Evolutionary conservation across 2,113 vertebrate genomes (phyloP).

Genomic region (Opisthocomus hoazin): DNA sequence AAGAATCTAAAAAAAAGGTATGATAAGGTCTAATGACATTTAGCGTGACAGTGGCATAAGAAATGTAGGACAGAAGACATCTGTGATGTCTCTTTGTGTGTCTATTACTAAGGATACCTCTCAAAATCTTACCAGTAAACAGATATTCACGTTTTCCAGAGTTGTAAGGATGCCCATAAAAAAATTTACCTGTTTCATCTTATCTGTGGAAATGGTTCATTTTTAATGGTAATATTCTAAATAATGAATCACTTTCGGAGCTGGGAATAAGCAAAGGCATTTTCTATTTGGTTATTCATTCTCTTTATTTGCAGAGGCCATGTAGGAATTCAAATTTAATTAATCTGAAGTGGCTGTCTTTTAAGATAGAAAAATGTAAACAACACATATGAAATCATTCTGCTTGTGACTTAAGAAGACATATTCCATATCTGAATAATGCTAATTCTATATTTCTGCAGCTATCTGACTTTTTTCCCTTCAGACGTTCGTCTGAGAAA

Average conservation of each 20-base stretch:
- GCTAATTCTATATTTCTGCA: not conserved
- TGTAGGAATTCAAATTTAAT: slow-evolving; percentile 31
- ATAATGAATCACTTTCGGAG: slow-evolving; percentile 15
- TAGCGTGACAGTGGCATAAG: not conserved
- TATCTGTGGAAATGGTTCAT: slow-evolving; percentile 15
- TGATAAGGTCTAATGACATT: not conserved
- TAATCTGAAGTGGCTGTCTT: not conserved
- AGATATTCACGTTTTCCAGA: not conserved
- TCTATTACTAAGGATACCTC: not conserved
- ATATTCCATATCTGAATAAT: not conserved
- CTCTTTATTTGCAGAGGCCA: slow-evolving; percentile 3
- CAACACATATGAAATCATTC: not conserved
- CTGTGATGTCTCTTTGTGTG: not conserved
- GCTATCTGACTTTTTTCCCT: not conserved
- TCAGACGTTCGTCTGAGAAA: not conserved
- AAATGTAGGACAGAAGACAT: slow-evolving; percentile 19
- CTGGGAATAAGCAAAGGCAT: slow-evolving; percentile 1
- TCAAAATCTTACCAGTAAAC: not conserved
- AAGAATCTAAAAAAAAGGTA: not conserved
- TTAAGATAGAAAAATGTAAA: slow-evolving; percentile 29
- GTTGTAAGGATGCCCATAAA: not conserved
- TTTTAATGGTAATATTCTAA: slow-evolving; percentile 48
- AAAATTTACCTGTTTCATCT: not conserved
- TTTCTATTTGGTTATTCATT: slow-evolving; percentile 25
- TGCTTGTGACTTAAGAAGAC: not conserved